Evolutionary conservation across 2,888 invertebrate genomes (phyloP).

Genomic region (Cremastobaeus sp.): DNA sequence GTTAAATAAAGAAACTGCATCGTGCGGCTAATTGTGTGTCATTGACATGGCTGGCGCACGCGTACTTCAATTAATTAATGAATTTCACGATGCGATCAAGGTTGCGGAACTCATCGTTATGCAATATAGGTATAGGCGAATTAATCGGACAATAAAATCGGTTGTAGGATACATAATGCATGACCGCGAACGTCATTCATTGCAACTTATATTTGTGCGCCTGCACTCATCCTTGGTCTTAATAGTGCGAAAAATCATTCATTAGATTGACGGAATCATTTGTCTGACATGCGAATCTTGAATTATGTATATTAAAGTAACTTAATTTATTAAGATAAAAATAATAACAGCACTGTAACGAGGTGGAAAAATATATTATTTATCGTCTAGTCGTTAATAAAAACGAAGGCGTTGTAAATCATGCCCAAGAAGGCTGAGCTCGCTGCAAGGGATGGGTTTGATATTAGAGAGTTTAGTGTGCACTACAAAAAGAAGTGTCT

Average conservation of each 20-base stretch:
- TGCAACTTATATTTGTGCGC: slow-evolving; percentile 28
- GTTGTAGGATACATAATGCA: slow-evolving; percentile 47
- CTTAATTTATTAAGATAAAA: slow-evolving; percentile 12
- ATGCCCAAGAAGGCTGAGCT: too few species aligned
- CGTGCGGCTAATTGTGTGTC: slow-evolving; percentile 36
- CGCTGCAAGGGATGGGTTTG: too few species aligned
- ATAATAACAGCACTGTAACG: too few species aligned
- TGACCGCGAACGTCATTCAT: slow-evolving; percentile 9
- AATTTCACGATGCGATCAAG: slow-evolving; percentile 50
- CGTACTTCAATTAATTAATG: slow-evolving; percentile 40
- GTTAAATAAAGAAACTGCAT: too few species aligned
- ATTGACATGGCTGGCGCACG: slow-evolving; percentile 43
- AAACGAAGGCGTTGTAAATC: too few species aligned
- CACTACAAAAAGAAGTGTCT: too few species aligned
- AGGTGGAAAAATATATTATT: too few species aligned
- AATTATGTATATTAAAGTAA: slow-evolving; percentile 29
- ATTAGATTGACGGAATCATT: slow-evolving; percentile 25
- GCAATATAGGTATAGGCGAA: slow-evolving; percentile 43
- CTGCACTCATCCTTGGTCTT: slow-evolving; percentile 40
- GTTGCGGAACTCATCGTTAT: slow-evolving; percentile 53
- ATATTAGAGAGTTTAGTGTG: too few species aligned
- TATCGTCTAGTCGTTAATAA: too few species aligned
- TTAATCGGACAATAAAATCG: slow-evolving; percentile 40
- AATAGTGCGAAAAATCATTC: slow-evolving; percentile 22
- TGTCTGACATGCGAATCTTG: slow-evolving; percentile 6